Evolutionary conservation across 2,113 vertebrate genomes (phyloP).

Genomic region (Corythornis vintsioides): DNA sequence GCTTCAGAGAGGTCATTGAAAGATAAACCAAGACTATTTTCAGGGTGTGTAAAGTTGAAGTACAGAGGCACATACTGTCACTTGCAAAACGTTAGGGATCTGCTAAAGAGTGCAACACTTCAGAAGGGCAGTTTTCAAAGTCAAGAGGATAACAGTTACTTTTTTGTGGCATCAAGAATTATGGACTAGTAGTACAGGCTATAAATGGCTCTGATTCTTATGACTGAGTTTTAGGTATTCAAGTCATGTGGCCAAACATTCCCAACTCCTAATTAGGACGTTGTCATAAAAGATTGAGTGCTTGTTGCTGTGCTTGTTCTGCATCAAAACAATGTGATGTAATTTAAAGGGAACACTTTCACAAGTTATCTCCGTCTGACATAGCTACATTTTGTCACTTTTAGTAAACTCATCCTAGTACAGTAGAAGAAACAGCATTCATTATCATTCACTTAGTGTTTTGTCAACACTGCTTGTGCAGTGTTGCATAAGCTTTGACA

Average conservation of each 20-base stretch:
- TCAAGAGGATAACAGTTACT: neutral
- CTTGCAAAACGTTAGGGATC: neutral
- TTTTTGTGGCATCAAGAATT: neutral
- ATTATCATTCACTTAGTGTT: neutral
- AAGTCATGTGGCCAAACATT: neutral
- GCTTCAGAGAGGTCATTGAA: neutral
- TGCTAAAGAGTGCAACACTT: rapidly evolving
- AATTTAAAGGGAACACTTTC: neutral
- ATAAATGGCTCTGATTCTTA: conserved; percentile 15
- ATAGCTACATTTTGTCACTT: neutral
- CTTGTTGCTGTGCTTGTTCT: neutral
- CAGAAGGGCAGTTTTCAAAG: neutral
- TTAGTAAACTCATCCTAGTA: neutral
- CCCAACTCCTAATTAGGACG: neutral
- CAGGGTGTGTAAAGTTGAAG: neutral
- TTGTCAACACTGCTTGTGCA: neutral
- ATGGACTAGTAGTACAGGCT: neutral
- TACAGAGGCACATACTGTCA: neutral
- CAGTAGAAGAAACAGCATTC: neutral
- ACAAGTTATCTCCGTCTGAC: neutral
- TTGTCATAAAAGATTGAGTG: neutral
- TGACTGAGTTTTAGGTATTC: neutral
- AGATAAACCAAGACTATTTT: neutral
- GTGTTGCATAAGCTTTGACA: neutral
- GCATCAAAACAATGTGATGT: neutral